A percentile compares a stretch with the other conserved stretches of the same genome.
Evolutionary conservation across 2,797 vertebrate species (phyloP).

Genomic region (Paguma larvata): DNA sequence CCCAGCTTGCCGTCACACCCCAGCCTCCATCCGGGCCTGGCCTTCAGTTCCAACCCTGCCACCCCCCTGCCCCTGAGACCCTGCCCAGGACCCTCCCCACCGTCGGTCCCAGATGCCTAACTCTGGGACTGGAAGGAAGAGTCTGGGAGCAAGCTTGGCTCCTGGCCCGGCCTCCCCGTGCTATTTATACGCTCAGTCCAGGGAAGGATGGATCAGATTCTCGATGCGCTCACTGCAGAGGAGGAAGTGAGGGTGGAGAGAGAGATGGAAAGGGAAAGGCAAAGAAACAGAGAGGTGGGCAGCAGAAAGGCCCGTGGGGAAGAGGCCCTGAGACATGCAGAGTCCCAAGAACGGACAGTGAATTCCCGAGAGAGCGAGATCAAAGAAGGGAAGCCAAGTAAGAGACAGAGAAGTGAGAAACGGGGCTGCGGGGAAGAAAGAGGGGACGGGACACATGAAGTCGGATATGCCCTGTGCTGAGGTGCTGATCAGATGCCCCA

Average conservation of each 20-base stretch:
- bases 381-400: background rate
- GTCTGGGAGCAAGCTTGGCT: slow-evolving; percentile 59
- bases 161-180: slow-evolving; percentile 67
- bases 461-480: background rate
- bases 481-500: background rate
- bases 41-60: background rate
- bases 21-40: background rate
- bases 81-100: background rate
- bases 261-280: slow-evolving; percentile 38
- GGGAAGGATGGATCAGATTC: slow-evolving; percentile 67
- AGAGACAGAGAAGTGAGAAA: slow-evolving; percentile 48
- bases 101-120: background rate
- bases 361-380: background rate
- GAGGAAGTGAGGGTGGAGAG: slow-evolving; percentile 71
- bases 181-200: slow-evolving; percentile 79
- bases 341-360: background rate
- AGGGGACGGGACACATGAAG: background rate
- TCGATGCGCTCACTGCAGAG: slow-evolving; percentile 60
- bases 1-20: background rate
- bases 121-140: slow-evolving; percentile 52
- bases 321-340: slow-evolving; percentile 2
- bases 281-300: background rate
- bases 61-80: background rate
- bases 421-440: background rate
- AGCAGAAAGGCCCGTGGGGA: background rate